These are phyloP conservation scores for Neodiprion virginianus DNA, from an alignment of 1,140 invertebrate species.

Conservation along the genomic window DNA sequence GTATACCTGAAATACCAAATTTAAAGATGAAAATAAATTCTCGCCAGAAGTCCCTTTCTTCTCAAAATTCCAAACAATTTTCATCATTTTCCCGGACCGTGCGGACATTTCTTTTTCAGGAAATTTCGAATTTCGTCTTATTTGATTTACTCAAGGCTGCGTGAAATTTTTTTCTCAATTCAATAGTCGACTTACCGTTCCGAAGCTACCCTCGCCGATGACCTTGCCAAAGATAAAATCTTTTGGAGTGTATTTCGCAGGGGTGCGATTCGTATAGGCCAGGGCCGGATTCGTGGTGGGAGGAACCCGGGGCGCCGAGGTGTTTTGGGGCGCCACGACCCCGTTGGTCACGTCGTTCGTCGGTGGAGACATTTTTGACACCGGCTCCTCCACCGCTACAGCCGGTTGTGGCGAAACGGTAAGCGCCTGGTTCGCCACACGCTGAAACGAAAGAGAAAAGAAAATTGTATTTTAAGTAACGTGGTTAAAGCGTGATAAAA, in stretches of 20 bases:
- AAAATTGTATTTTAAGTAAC: neutral
- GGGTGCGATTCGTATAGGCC: conserved; percentile 54
- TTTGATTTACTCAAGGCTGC: neutral
- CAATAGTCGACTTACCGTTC: conserved; percentile 71
- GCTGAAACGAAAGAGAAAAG: conserved; percentile 40
- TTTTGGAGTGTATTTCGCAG: conserved; percentile 75
- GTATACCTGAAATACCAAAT: conserved; percentile 71
- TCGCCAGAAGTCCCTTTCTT: conserved; percentile 1
- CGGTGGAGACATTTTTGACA: conserved; percentile 60
- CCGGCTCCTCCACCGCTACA: conserved; percentile 60
- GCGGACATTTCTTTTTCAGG: neutral
- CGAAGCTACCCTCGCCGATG: conserved; percentile 96
- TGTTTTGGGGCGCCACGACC: conserved; percentile 46
- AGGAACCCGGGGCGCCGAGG: conserved; percentile 45
- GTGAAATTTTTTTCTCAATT: neutral
- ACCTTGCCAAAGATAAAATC: conserved; percentile 96
- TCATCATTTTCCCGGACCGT: no score
- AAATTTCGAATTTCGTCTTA: neutral
- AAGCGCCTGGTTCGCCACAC: conserved; percentile 61
- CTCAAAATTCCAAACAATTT: neutral
- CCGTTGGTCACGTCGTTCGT: conserved; percentile 58
- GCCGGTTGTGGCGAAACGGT: conserved; percentile 60
- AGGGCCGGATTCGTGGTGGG: conserved; percentile 41
- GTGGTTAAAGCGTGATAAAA: neutral
- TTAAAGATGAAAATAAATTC: conserved; percentile 25